A percentile compares a stretch with the other conserved stretches of the same genome.
Conservation (phyloP, 2,113 vertebrate genomes). For the Syngnathus typhle region DNA sequence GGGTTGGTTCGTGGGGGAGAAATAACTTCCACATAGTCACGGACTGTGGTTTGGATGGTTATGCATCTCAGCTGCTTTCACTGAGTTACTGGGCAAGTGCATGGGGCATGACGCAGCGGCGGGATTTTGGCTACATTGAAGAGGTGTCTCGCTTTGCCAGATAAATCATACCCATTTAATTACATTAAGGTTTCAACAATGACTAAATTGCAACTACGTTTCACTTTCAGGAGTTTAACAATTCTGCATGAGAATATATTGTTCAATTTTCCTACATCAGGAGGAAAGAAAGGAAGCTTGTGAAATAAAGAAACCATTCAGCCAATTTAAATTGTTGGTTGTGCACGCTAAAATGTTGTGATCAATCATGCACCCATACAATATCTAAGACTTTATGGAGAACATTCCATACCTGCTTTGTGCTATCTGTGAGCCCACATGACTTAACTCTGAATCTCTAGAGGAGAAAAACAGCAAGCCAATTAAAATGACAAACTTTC, state of each 20-base stretch:
- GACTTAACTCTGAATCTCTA: slow-evolving; percentile 6
- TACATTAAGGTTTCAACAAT: slow-evolving; percentile 3
- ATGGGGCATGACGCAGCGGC: slow-evolving; percentile 12
- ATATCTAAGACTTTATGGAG: background rate
- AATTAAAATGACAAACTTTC: slow-evolving; percentile 7
- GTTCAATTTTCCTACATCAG: background rate
- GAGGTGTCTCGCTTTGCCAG: slow-evolving; percentile 23
- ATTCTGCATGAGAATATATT: background rate
- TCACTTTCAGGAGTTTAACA: background rate
- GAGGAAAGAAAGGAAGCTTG: background rate
- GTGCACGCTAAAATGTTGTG: background rate
- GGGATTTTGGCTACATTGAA: slow-evolving; percentile 20
- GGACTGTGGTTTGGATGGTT: slow-evolving; percentile 41
- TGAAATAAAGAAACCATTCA: background rate
- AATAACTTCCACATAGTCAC: slow-evolving; percentile 39
- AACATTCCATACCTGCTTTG: background rate
- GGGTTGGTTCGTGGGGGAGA: slow-evolving; percentile 36
- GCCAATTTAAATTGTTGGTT: background rate
- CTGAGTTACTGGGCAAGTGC: slow-evolving; percentile 15
- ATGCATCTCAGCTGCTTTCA: slow-evolving; percentile 17
- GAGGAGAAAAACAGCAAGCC: slow-evolving; percentile 5
- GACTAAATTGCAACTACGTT: background rate
- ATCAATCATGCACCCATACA: background rate
- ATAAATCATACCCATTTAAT: slow-evolving; percentile 28
- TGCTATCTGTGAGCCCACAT: slow-evolving; percentile 7